Evolutionary conservation across 2,797 vertebrate species (phyloP).

Genomic region (Carcharodon carcharias): DNA sequence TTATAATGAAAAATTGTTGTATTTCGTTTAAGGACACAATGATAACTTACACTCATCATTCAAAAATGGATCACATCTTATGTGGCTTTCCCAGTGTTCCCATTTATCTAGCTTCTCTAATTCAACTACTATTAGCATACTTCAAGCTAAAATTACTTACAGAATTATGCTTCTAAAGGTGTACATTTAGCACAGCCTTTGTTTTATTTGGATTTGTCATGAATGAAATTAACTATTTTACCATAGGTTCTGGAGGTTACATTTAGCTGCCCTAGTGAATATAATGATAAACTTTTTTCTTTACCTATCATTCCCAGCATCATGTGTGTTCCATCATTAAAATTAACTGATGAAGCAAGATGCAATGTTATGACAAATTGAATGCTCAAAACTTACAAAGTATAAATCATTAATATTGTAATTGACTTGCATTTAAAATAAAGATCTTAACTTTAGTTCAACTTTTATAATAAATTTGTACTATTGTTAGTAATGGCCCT

Average conservation of each 20-base stretch:
- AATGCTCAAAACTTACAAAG: not conserved
- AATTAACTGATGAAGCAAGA: not conserved
- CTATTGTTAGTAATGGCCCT: not conserved
- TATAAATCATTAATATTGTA: not conserved
- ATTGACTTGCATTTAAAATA: not conserved
- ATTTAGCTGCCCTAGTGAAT: not conserved
- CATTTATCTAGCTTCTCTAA: not conserved
- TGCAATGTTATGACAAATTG: not conserved
- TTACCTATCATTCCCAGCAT: not conserved
- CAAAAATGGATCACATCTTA: not conserved
- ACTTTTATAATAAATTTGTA: not conserved
- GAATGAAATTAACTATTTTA: not conserved
- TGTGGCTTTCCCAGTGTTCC: not conserved
- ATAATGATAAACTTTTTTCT: too few relatives aligned
- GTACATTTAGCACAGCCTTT: not conserved
- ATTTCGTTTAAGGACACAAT: not conserved
- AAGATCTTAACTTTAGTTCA: not conserved
- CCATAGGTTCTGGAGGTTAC: not conserved
- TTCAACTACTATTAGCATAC: not conserved
- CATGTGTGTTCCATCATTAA: not conserved
- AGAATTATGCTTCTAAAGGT: not conserved
- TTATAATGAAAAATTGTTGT: not conserved
- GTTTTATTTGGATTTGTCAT: not conserved
- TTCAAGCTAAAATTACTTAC: not conserved
- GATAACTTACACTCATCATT: not conserved